Evolutionary conservation across 1,140 invertebrate genomes (phyloP).

Genomic region (Monochamus saltuarius): DNA sequence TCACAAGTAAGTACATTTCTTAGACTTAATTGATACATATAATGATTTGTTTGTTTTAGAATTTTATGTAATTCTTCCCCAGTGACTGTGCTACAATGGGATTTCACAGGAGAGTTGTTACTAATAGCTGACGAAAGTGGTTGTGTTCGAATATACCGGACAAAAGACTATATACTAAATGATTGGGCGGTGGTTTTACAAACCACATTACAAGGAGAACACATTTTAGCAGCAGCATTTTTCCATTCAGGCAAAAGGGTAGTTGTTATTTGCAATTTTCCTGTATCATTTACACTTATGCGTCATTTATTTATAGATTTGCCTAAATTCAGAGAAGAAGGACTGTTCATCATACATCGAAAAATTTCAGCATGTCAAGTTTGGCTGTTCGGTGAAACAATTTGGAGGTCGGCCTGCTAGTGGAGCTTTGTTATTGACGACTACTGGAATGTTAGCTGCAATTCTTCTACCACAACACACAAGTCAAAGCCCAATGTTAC

Average conservation of each 20-base stretch:
- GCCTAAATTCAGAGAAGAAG: constrained; percentile 73
- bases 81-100: constrained; percentile 83
- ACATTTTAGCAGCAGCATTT: constrained; percentile 77
- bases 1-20: constrained; percentile 62
- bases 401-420: constrained; percentile 82
- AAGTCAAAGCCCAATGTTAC: constrained; percentile 49
- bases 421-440: constrained; percentile 79
- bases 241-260: constrained; percentile 83
- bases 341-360: constrained; percentile 79
- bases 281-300: neutral
- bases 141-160: constrained; percentile 73
- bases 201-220: constrained; percentile 67
- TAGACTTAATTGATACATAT: constrained; percentile 1
- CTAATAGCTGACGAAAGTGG: constrained; percentile 75
- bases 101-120: constrained; percentile 74
- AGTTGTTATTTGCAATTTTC: constrained; percentile 8
- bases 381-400: constrained; percentile 78
- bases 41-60: constrained; percentile 48
- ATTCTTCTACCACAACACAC: constrained; percentile 58
- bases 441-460: constrained; percentile 78
- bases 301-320: constrained; percentile 48
- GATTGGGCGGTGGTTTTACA: constrained; percentile 63
- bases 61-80: constrained; percentile 59
- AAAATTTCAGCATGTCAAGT: constrained; percentile 76
- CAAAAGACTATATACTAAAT: constrained; percentile 77